Conservation (phyloP, 2,888 invertebrate species). For the Apeira syringaria region DNA sequence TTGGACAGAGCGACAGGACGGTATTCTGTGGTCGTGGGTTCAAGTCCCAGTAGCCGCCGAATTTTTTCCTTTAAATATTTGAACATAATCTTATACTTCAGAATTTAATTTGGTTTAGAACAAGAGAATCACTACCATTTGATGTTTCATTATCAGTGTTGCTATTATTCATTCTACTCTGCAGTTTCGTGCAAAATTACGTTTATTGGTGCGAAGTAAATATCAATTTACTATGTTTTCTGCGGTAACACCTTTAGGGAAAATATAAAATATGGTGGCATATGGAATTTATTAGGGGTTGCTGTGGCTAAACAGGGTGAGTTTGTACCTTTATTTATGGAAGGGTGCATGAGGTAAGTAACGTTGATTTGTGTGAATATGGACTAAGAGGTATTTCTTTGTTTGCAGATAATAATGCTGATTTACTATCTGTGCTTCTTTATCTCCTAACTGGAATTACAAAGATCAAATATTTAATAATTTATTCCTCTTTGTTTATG, state of each 20-base stretch:
- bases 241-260: constrained; percentile 41
- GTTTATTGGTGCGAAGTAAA: constrained; percentile 46
- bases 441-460: no score
- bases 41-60: no score
- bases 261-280: constrained; percentile 51
- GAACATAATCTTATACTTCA: no score
- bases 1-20: no score
- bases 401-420: constrained; percentile 7
- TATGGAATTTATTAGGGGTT: constrained; percentile 35
- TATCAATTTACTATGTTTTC: constrained; percentile 51
- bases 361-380: constrained; percentile 31
- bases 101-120: no score
- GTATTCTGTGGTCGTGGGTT: no score
- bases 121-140: no score
- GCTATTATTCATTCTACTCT: constrained; percentile 14
- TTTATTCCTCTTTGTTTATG: no score
- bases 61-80: no score
- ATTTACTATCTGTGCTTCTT: no score
- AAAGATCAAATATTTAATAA: no score
- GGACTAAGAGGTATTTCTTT: constrained; percentile 20
- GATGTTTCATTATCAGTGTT: constrained; percentile 17
- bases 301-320: constrained; percentile 22
- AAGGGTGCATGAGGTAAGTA: constrained; percentile 22
- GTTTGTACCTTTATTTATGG: constrained; percentile 33
- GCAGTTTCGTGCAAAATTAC: constrained; percentile 24